phyloP scores from a whole-genome alignment of 2,797 vertebrate genomes.

The Sebastes itinus region DNA sequence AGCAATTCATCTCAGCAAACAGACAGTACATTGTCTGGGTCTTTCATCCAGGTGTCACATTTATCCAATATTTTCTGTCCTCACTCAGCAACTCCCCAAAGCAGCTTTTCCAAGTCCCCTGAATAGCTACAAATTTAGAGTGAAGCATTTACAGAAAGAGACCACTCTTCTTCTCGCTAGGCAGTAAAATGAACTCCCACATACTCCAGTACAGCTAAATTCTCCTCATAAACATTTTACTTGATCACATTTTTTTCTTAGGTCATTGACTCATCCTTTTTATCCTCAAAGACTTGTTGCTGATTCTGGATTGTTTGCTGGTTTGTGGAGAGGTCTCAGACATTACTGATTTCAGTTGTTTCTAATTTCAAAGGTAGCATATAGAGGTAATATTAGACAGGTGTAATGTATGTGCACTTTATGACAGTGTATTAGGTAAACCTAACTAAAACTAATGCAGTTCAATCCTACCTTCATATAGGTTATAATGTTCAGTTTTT shows the following conservation, averaged over 20 bases:
- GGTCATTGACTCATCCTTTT: not conserved
- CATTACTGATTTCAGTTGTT: not conserved
- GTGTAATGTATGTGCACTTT: not conserved
- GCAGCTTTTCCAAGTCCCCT: slow-evolving; percentile 26
- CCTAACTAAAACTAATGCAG: not conserved
- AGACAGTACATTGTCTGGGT: not conserved
- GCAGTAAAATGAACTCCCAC: not conserved
- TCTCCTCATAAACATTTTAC: no score
- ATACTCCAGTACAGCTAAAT: no score
- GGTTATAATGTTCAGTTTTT: not conserved
- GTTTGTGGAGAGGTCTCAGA: not conserved
- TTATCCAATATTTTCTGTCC: slow-evolving; percentile 19
- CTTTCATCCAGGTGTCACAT: slow-evolving; percentile 24
- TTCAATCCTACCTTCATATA: not conserved
- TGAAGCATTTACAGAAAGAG: slow-evolving; percentile 17
- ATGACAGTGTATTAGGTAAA: not conserved
- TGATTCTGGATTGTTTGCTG: not conserved
- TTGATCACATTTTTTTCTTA: not conserved
- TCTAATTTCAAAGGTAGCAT: not conserved
- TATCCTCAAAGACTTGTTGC: not conserved
- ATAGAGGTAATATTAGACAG: not conserved
- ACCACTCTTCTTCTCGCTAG: slow-evolving; percentile 11
- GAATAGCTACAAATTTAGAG: slow-evolving; percentile 19
- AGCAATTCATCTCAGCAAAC: slow-evolving; percentile 17
- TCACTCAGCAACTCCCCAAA: slow-evolving; percentile 26